Percentiles rank a stretch among this genome's conserved stretches.
These are phyloP conservation scores for Euzetes globulus DNA, from an alignment of 2,888 invertebrate genomes.

Conservation along the genomic window DNA sequence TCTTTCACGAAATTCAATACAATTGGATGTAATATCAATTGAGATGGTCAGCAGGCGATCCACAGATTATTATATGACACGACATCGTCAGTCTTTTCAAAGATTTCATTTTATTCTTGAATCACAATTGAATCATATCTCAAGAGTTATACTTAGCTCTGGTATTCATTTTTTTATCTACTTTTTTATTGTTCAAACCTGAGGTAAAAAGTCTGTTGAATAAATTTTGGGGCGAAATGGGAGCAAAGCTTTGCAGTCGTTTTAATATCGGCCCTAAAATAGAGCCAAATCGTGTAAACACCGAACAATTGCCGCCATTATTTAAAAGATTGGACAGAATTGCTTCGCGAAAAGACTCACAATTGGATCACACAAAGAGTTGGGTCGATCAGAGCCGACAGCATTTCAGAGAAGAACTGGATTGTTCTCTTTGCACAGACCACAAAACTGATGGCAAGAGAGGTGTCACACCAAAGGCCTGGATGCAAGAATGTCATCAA, in stretches of 20 bases:
- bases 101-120: neutral
- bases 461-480: neutral
- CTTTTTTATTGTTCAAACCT: neutral
- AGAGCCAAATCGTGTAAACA: neutral
- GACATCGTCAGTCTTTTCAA: neutral
- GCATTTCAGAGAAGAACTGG: constrained; percentile 19
- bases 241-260: neutral
- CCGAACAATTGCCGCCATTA: neutral
- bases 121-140: neutral
- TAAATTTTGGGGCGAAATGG: neutral
- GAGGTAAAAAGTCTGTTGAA: too few relatives aligned
- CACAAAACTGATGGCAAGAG: neutral
- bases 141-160: neutral
- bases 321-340: neutral
- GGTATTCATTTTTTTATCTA: neutral
- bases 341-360: neutral
- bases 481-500: neutral
- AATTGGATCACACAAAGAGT: constrained; percentile 30
- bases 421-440: constrained; percentile 21
- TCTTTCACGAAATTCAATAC: too few relatives aligned
- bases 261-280: neutral
- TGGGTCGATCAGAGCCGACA: neutral
- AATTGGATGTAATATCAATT: too few relatives aligned
- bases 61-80: neutral
- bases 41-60: neutral